Base-by-base conservation (phyloP, 2,797 vertebrate genomes). In the Fistularia tabacaria region DNA sequence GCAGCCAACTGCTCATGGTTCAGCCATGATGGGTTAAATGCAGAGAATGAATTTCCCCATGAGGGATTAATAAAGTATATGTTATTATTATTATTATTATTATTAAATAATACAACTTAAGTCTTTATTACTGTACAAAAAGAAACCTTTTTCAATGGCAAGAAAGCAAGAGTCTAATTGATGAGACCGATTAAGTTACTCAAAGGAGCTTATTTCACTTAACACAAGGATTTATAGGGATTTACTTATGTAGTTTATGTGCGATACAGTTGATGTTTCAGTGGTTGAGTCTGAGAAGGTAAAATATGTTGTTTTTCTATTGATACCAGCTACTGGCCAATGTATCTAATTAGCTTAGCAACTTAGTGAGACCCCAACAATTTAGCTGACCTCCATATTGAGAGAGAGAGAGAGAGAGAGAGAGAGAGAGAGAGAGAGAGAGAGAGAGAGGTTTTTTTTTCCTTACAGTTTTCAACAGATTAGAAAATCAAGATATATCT, bases 311-410 rank as follows among this genome's bases (percentile, higher is more conserved):
- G 80, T 84, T 83, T 84, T 77, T 57, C 67, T 67, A 79, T 47
- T 85, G 83, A 85, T 80, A 79, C 69, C 57, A 70, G 66, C 81
- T 76, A 71, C 77, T 73, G 82, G 73, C 57, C 81, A 73, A 60
- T 83, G 76, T 66, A 83, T 79, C 79, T 84, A 88, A 89, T 89
- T 88, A 88, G 81, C 79, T 83, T 82, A 75, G 57, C 82, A 79
- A 73, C 85, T 79, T 75, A 81, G 76, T 68, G 73, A 82, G 79
- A 81, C 79, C 76, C 65, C 53, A 59, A 69, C 69, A 83, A 76
- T 78, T 71, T 62, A 65, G 73, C 81, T 86, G 80, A 82, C 84
- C 86, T 83, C 68, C 63, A 74, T 85, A 77, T 80, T 87, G 77
- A 79, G 64, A 76, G 60, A 57, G 79, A 68, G 57, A 69, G 73